phyloP scores from a whole-genome alignment of 2,888 invertebrate species.

The Muschampia plurimacula region DNA sequence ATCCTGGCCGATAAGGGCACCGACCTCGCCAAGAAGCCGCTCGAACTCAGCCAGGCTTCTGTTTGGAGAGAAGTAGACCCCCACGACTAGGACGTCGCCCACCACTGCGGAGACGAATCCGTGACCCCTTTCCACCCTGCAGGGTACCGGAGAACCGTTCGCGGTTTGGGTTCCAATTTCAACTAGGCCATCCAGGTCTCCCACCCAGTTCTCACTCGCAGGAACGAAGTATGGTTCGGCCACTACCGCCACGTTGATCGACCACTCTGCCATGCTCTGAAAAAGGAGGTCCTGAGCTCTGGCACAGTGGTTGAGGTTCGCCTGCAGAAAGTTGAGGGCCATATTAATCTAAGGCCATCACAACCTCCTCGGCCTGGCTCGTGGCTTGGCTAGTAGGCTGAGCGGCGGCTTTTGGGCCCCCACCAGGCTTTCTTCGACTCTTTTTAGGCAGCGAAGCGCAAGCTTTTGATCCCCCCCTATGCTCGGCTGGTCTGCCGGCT shows the following conservation, averaged over 20 bases:
- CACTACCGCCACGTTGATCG: background rate
- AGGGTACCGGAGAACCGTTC: background rate
- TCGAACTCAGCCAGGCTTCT: background rate
- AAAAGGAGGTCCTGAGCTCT: too few relatives aligned
- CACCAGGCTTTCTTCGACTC: background rate
- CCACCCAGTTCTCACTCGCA: background rate
- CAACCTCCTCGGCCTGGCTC: background rate
- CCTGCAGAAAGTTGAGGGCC: background rate
- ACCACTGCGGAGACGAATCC: background rate
- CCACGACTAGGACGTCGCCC: background rate
- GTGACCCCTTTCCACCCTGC: background rate
- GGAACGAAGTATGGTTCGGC: background rate
- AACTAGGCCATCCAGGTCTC: background rate
- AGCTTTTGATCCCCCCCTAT: background rate
- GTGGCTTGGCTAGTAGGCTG: background rate
- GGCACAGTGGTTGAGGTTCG: background rate
- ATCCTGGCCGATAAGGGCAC: background rate
- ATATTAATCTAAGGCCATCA: background rate
- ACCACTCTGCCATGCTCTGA: background rate
- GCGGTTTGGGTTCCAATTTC: background rate
- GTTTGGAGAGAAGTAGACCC: background rate
- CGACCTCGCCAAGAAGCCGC: background rate
- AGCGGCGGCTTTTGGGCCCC: background rate
- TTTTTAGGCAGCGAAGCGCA: background rate
- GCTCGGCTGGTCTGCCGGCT: background rate